Percentiles rank a stretch among this genome's conserved stretches.
phyloP scores from a whole-genome alignment of 2,113 vertebrate species.

The Coptodon rendalli region DNA sequence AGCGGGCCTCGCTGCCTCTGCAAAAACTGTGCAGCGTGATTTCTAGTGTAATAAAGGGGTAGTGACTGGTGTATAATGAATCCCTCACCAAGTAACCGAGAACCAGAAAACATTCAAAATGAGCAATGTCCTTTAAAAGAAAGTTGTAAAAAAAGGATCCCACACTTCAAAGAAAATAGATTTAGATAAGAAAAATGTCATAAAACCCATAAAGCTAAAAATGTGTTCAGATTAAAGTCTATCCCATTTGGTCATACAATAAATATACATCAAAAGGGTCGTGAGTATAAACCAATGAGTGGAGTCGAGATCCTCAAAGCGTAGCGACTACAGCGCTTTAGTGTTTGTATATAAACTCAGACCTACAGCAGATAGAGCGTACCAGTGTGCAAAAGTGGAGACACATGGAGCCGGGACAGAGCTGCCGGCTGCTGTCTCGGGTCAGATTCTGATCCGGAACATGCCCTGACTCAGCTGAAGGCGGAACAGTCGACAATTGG shows the following conservation, averaged over 20 bases:
- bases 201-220: background rate
- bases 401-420: background rate
- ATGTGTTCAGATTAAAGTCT: background rate
- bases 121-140: background rate
- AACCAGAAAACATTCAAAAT: background rate
- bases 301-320: background rate
- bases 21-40: background rate
- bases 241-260: background rate
- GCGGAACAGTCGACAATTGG: constrained; percentile 95
- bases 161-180: background rate
- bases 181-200: background rate
- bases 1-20: background rate
- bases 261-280: background rate
- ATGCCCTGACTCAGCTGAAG: constrained; percentile 92
- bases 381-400: background rate
- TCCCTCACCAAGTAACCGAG: background rate
- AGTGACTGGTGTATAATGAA: background rate
- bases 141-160: background rate
- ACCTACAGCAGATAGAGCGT: background rate
- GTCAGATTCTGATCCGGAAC: constrained; percentile 82
- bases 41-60: background rate
- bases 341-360: background rate
- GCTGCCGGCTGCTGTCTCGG: background rate
- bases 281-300: background rate
- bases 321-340: background rate